phyloP scores from a whole-genome alignment of 2,888 invertebrate genomes.

The Tetragnatha montana region DNA sequence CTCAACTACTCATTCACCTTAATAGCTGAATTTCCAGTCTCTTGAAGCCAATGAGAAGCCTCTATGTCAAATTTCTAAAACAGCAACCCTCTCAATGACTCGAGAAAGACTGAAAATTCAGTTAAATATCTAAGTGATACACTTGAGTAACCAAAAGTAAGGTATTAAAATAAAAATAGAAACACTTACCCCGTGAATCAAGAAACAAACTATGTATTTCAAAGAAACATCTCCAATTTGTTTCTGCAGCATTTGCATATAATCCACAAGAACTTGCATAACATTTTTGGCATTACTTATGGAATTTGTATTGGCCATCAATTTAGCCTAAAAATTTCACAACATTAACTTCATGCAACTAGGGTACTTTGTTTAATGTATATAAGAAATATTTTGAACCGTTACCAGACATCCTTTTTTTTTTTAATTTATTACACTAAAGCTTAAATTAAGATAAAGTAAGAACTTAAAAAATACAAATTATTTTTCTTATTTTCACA shows the following conservation, averaged over 20 bases:
- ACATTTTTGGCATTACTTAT: constrained; percentile 12
- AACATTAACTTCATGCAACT: too few species aligned
- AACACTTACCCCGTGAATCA: constrained; percentile 22
- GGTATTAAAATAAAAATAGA: not conserved
- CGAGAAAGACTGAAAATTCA: not conserved
- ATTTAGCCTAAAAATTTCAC: not conserved
- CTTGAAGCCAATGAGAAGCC: not conserved
- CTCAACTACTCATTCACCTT: not conserved
- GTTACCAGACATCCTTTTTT: not conserved
- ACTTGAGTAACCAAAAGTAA: not conserved
- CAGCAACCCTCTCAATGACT: not conserved
- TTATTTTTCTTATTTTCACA: not conserved
- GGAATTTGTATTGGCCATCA: not conserved
- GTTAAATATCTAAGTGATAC: not conserved
- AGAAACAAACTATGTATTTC: constrained; percentile 42
- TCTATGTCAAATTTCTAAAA: not conserved
- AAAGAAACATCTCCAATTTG: constrained; percentile 33
- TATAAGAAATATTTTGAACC: too few species aligned
- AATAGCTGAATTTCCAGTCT: not conserved
- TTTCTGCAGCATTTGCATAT: constrained; percentile 32
- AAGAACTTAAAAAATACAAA: not conserved
- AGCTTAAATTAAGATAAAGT: not conserved
- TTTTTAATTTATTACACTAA: not conserved
- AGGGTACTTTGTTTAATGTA: too few species aligned
- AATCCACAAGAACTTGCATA: not conserved